Base-by-base conservation (phyloP, 1,140 invertebrate species). In the Neodiprion fabricii region DNA sequence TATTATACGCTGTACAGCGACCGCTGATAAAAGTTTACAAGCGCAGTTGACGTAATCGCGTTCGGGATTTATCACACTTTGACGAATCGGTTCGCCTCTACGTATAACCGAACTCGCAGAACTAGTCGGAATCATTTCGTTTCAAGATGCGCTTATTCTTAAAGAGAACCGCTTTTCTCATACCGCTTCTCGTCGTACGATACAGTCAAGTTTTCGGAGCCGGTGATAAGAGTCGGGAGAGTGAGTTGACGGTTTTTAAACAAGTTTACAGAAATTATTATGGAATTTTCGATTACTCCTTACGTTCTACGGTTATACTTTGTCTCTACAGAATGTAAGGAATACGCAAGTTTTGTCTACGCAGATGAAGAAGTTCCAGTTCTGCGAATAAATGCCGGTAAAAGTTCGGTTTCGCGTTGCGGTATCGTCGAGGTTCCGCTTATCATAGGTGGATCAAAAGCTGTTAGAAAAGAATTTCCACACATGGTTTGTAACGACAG, bases 391-490 rank as follows among this genome's bases (percentile, higher is more conserved):
- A 75, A 71, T 14, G 74, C 75, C 1, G 76, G 78, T 23, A 76
- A 72, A 7, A 83, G 81, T 49, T 61, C 9, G 7, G 79, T 83
- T 4, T 85, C 84, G 0, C 78, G 85, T 49, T 89, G 88, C 74
- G 79, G 80, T 9, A 83, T 84, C 67, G 75, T 85, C 14, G 82
- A 84, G 49, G 80, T 83, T 1, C 84, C 82, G 40, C 76, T 89
- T 7, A 89, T 90, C 67, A 82, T 90, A 50, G 88, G 88, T 17
- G 89, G 89, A 14, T 72, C 78, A 1, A 78, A 79, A 72, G 84
- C 86, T 4, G 79, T 81, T 49, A 77, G 69, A 1, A 79, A 74
- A 50, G 89, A 90, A 80, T 89, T 89, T 79, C 89, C 89, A 8
- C 89, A 89, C 28, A 89, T 88, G 88, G 89, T 90, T 79, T 81